phyloP scores from a whole-genome alignment of 1,140 invertebrate species.

The Spodoptera litura region DNA sequence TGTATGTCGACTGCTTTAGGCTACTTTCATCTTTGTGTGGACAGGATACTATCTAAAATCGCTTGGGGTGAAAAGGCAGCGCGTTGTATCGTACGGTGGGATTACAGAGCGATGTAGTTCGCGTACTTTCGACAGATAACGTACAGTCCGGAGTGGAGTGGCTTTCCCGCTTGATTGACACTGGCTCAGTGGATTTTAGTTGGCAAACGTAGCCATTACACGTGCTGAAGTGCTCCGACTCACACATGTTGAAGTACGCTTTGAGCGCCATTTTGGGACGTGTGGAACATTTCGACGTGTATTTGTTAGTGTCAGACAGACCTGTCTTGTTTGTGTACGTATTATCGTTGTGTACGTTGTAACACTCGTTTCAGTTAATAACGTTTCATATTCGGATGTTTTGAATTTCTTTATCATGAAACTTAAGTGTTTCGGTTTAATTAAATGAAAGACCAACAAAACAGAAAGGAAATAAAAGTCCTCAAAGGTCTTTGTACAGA shows the following conservation, averaged over 20 bases:
- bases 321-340: slow-evolving; percentile 21
- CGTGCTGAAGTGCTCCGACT: slow-evolving; percentile 41
- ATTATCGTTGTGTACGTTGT: not conserved
- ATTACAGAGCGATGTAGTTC: slow-evolving; percentile 47
- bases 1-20: slow-evolving; percentile 11
- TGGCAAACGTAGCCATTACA: slow-evolving; percentile 45
- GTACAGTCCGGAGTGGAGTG: slow-evolving; percentile 44
- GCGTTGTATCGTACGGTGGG: slow-evolving; percentile 16
- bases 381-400: not conserved
- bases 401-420: not conserved
- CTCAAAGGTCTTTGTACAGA: slow-evolving; percentile 6
- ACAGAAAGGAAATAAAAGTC: not conserved
- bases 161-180: slow-evolving; percentile 59
- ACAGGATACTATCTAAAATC: slow-evolving; percentile 24
- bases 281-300: slow-evolving; percentile 52
- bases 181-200: slow-evolving; percentile 50
- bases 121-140: slow-evolving; percentile 53
- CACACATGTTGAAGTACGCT: slow-evolving; percentile 42
- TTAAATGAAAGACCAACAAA: not conserved
- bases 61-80: not conserved
- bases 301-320: slow-evolving; percentile 21
- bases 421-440: not conserved
- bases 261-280: slow-evolving; percentile 41
- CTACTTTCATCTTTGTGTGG: slow-evolving; percentile 29
- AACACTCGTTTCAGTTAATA: not conserved